Percentiles rank a stretch among this genome's conserved stretches.
These are phyloP conservation scores for Xylophagus ater DNA, from an alignment of 2,888 invertebrate genomes.

Conservation along the genomic window DNA sequence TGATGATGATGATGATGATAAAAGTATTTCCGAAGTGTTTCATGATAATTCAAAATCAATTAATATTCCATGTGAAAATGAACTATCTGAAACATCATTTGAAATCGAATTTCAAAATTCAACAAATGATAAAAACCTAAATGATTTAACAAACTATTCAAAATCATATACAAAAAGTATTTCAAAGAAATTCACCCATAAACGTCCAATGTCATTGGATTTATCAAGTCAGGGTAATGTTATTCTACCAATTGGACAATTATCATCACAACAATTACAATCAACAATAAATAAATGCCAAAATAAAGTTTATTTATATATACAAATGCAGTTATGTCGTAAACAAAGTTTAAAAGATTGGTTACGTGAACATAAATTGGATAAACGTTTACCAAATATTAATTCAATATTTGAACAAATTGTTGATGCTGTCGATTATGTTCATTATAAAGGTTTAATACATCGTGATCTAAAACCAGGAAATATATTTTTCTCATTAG, in stretches of 20 bases:
- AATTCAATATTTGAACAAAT: conserved; percentile 78
- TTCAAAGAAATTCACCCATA: conserved; percentile 15
- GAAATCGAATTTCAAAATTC: conserved; percentile 36
- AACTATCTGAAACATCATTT: conserved; percentile 36
- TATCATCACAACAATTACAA: background rate
- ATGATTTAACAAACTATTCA: background rate
- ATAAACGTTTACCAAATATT: conserved; percentile 42
- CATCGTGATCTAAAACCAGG: conserved; percentile 94
- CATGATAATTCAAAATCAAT: conserved; percentile 22
- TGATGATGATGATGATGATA: conserved; percentile 27
- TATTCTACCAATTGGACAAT: conserved; percentile 9
- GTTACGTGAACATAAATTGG: conserved; percentile 52
- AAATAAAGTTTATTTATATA: conserved; percentile 69
- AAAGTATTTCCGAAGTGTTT: conserved; percentile 11
- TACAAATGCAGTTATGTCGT: conserved; percentile 94
- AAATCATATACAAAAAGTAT: background rate
- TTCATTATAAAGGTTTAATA: conserved; percentile 84
- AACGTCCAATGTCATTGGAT: conserved; percentile 35
- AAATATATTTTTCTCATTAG: conserved; percentile 86
- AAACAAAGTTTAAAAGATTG: conserved; percentile 85
- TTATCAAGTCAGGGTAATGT: conserved; percentile 21
- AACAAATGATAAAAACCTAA: background rate
- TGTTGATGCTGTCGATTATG: conserved; percentile 88
- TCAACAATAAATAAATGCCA: conserved; percentile 17
- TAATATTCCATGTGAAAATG: conserved; percentile 28